phyloP scores from a whole-genome alignment of 1,140 invertebrate genomes.

The Argopecten irradians region DNA sequence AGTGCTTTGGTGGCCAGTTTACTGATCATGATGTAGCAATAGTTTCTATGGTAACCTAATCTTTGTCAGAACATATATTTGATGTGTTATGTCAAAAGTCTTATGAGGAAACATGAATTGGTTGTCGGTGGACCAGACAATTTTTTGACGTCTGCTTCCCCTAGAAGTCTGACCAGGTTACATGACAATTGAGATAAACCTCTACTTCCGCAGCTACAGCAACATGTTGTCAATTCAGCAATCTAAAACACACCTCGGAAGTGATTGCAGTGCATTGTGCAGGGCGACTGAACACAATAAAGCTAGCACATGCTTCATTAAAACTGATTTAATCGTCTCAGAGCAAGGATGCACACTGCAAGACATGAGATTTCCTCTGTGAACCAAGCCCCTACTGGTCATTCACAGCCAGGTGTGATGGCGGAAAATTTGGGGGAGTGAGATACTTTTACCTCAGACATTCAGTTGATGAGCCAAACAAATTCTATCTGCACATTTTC shows the following conservation, averaged over 20 bases:
- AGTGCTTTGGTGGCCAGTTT: too few species aligned
- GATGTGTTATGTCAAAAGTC: too few species aligned
- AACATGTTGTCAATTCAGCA: neutral
- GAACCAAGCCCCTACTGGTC: neutral
- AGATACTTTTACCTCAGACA: too few species aligned
- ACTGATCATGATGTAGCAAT: too few species aligned
- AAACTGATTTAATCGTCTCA: constrained; percentile 18
- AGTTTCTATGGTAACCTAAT: too few species aligned
- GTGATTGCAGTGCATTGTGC: constrained; percentile 20
- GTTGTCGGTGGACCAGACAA: neutral
- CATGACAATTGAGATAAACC: constrained; percentile 12
- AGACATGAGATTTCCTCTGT: constrained; percentile 2
- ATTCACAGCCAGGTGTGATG: neutral
- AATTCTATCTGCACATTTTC: too few species aligned
- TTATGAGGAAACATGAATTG: neutral
- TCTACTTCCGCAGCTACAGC: neutral
- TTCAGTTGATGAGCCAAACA: too few species aligned
- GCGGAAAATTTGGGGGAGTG: neutral
- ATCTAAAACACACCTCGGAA: constrained; percentile 16
- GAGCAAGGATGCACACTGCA: constrained; percentile 6
- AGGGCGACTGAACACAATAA: constrained; percentile 20
- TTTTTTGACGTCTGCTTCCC: neutral
- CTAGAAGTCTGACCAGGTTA: neutral
- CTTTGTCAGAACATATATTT: too few species aligned
- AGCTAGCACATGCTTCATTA: constrained; percentile 4